A percentile compares a stretch with the other conserved stretches of the same genome.
phyloP scores from a whole-genome alignment of 2,888 invertebrate species.

The Drosophila colorata region DNA sequence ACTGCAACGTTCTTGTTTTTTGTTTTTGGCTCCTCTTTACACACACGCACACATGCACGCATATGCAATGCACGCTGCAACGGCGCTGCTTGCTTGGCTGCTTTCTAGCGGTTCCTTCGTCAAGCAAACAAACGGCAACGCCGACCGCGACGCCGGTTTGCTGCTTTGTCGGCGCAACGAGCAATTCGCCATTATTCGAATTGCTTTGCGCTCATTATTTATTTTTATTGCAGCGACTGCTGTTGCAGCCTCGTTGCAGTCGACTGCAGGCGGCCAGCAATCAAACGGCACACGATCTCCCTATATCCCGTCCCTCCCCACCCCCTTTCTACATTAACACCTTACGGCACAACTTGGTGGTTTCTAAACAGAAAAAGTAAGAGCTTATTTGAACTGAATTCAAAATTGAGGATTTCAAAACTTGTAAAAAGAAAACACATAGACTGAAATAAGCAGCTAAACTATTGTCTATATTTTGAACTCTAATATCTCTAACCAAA shows the following conservation, averaged over 20 bases:
- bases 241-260: constrained; percentile 64
- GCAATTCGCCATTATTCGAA: constrained; percentile 72
- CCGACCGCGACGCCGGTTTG: constrained; percentile 16
- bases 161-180: constrained; percentile 20
- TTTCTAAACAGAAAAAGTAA: constrained; percentile 7
- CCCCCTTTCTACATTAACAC: neutral
- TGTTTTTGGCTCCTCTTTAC: constrained; percentile 34
- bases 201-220: constrained; percentile 76
- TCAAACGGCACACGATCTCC: constrained; percentile 50
- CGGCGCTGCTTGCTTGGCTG: constrained; percentile 68
- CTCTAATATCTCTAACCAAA: too few relatives aligned
- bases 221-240: constrained; percentile 64
- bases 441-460: neutral
- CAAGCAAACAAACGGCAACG: constrained; percentile 26
- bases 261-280: constrained; percentile 54
- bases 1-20: neutral
- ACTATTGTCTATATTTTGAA: neutral
- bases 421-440: neutral
- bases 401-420: neutral
- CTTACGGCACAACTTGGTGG: neutral
- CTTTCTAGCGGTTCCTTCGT: constrained; percentile 67
- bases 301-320: neutral
- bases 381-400: neutral
- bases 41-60: constrained; percentile 12
- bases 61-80: constrained; percentile 15